These are phyloP conservation scores for Brachylomia viminalis DNA, from an alignment of 2,888 invertebrate species.

Conservation along the genomic window DNA sequence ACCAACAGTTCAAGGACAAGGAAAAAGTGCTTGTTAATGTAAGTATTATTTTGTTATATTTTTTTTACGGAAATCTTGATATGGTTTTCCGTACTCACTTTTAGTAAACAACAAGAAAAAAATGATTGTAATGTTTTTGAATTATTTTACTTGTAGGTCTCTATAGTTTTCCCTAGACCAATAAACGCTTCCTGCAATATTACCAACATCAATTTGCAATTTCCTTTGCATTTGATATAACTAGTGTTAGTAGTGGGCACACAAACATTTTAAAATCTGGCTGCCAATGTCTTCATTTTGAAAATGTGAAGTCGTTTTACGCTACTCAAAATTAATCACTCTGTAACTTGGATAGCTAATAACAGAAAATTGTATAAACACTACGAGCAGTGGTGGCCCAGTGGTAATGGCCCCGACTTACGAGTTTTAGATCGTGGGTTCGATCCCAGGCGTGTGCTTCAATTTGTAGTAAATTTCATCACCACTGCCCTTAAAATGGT, in stretches of 20 bases:
- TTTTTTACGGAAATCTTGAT: background rate
- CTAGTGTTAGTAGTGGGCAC: background rate
- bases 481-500: too few relatives aligned
- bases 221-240: background rate
- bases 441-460: too few relatives aligned
- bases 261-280: background rate
- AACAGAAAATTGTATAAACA: too few relatives aligned
- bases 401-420: too few relatives aligned
- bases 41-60: slow-evolving; percentile 64
- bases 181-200: background rate
- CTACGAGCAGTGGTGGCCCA: too few relatives aligned
- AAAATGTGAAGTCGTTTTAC: too few relatives aligned
- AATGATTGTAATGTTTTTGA: background rate
- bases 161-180: background rate
- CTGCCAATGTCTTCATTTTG: background rate
- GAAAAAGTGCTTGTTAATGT: slow-evolving; percentile 81
- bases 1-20: slow-evolving; percentile 77
- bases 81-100: too few relatives aligned
- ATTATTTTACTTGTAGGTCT: background rate
- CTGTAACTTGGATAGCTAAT: background rate
- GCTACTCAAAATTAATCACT: background rate
- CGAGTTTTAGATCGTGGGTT: too few relatives aligned
- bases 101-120: background rate
- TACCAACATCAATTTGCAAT: background rate
- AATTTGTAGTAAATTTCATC: too few relatives aligned